Evolutionary conservation across 2,797 vertebrate genomes (phyloP).

Genomic region (Notolepis coatsorum): DNA sequence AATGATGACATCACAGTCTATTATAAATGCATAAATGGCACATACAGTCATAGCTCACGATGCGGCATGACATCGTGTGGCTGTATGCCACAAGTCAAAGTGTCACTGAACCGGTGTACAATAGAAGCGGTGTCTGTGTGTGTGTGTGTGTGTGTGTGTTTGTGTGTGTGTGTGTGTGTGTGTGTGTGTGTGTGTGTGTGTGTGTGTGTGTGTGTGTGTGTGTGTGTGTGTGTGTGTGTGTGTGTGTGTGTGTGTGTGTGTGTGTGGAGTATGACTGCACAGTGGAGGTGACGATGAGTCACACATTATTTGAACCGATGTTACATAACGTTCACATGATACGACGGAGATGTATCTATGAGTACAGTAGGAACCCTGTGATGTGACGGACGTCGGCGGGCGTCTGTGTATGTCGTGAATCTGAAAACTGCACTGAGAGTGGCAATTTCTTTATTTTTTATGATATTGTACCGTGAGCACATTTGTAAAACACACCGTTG

Average conservation of each 20-base stretch:
- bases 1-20: no score
- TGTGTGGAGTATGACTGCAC: conserved; percentile 46
- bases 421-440: conserved; percentile 44
- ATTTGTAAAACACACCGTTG: conserved; percentile 72
- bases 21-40: no score
- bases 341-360: conserved; percentile 64
- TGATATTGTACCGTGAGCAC: conserved; percentile 57
- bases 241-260: conserved; percentile 40
- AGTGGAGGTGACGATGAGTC: conserved; percentile 42
- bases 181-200: conserved; percentile 42
- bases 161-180: conserved; percentile 42
- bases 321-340: conserved; percentile 53
- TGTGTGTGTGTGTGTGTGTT: conserved; percentile 41
- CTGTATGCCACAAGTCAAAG: no score
- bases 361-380: conserved; percentile 58
- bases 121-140: conserved; percentile 34
- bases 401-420: conserved; percentile 59
- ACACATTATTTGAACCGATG: conserved; percentile 63
- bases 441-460: conserved; percentile 41
- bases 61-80: no score
- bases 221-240: conserved; percentile 42
- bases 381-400: conserved; percentile 54
- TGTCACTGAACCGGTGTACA: conserved; percentile 41
- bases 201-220: conserved; percentile 42
- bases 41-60: no score